Base-by-base conservation (phyloP, 1,140 invertebrate genomes). In the Sarcophaga peregrina region DNA sequence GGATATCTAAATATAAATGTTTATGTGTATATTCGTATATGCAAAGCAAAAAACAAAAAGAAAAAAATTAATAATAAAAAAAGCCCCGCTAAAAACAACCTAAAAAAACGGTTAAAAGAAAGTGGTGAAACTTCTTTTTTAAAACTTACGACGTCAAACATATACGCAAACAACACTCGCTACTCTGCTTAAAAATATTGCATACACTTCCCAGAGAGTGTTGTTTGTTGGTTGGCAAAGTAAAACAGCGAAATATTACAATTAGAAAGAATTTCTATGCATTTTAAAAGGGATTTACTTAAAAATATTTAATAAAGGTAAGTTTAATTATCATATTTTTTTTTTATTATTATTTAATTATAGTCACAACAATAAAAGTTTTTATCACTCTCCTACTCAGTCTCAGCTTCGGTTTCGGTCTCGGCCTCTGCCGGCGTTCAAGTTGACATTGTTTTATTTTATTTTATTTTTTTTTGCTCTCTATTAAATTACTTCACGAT, bases 111-210 rank as follows among this genome's bases (percentile, higher is more conserved):
- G 50, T n/a, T 17, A 78, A 78, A 78, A 78, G 75, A 78, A 78
- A 78, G 75, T 78, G 75, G 75, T 78, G 75, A 78, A 78, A 78
- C 75, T 78, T 78, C 75, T 78, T 78, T 75, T 76, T 74, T 73
- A 25, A 25, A 68, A 68, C 62, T 68, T 68, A 20, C 8, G 13
- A 52, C 25, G 25, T 37, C 25, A 37, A 37, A 37, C 25, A 37
- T 4, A 37, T 37, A 37, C 25, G 5, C 15, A 13, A 58, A 58
- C 54, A 58, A 58, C 54, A 58, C n/a, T 62, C 25, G 25, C 25
- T 37, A 37, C 4, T 37, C 25, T 37, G 25, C 25, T 37, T 37
- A 37, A 37, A 37, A 37, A 37, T 37, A 37, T 37, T 37, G 25
- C 25, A 37, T 37, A 37, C 4, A 37, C 25, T 37, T 37, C 25